These are phyloP conservation scores for Stegostoma tigrinum DNA, from an alignment of 2,113 vertebrate species.

Conservation along the genomic window DNA sequence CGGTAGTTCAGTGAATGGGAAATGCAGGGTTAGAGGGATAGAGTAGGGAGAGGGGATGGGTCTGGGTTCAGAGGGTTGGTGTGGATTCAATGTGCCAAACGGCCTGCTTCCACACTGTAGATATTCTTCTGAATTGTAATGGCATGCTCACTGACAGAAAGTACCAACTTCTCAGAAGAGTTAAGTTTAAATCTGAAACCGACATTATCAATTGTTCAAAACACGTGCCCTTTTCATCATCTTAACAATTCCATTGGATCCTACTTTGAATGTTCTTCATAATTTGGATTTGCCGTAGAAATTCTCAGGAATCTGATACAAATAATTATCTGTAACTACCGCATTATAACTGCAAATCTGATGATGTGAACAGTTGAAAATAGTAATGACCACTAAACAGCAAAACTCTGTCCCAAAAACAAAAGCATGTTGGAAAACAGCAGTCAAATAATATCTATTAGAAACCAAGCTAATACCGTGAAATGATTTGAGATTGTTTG, in stretches of 20 bases:
- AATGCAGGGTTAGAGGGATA: no score
- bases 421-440: neutral
- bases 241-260: neutral
- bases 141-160: neutral
- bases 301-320: neutral
- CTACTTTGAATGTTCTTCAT: neutral
- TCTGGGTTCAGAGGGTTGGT: no score
- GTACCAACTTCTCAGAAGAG: neutral
- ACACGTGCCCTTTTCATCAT: neutral
- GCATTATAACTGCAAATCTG: neutral
- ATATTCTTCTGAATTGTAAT: no score
- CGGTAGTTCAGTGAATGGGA: no score
- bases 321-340: no score
- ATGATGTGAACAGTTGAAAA: neutral
- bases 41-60: no score
- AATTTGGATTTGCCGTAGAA: neutral
- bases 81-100: no score
- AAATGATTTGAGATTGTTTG: neutral
- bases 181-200: neutral
- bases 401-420: neutral
- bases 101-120: no score
- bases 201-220: constrained; percentile 5
- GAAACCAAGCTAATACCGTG: neutral
- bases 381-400: neutral
- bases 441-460: neutral